These are phyloP conservation scores for Patella pellucida DNA, from an alignment of 2,888 invertebrate genomes.

Conservation along the genomic window DNA sequence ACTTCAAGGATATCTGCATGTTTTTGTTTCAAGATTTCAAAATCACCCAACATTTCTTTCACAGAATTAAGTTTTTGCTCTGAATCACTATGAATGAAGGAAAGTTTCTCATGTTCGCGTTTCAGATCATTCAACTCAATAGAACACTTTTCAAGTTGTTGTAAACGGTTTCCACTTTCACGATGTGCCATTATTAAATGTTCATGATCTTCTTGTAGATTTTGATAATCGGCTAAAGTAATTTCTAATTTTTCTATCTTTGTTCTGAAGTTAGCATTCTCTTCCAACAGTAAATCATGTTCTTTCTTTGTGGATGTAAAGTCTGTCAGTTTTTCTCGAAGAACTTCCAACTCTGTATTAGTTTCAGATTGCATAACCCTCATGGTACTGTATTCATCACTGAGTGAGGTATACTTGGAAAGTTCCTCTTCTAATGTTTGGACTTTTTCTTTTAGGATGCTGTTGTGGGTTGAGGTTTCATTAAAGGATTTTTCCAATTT, in stretches of 20 bases:
- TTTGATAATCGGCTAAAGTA: not conserved
- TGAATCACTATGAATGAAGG: not conserved
- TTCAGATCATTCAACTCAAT: not conserved
- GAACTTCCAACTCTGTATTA: not conserved
- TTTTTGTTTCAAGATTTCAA: conserved; percentile 9
- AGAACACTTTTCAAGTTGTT: not conserved
- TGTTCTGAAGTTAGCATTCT: not conserved
- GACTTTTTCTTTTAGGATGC: conserved; percentile 3
- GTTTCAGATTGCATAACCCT: not conserved
- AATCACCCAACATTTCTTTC: conserved; percentile 12
- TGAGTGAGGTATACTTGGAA: not conserved
- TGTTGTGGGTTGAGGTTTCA: not conserved
- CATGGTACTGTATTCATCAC: not conserved
- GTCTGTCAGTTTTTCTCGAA: not conserved
- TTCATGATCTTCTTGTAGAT: not conserved
- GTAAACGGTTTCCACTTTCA: not conserved
- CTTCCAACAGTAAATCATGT: not conserved
- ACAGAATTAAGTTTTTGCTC: not conserved
- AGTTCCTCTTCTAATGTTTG: conserved; percentile 16
- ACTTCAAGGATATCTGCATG: not conserved
- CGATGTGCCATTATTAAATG: not conserved
- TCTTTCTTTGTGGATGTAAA: not conserved
- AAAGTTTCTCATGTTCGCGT: not conserved
- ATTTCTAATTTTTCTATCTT: not conserved
- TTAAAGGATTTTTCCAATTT: not conserved